A percentile compares a stretch with the other conserved stretches of the same genome.
Conservation (phyloP, 2,888 invertebrate genomes). For the Dryobotodes eremita region DNA sequence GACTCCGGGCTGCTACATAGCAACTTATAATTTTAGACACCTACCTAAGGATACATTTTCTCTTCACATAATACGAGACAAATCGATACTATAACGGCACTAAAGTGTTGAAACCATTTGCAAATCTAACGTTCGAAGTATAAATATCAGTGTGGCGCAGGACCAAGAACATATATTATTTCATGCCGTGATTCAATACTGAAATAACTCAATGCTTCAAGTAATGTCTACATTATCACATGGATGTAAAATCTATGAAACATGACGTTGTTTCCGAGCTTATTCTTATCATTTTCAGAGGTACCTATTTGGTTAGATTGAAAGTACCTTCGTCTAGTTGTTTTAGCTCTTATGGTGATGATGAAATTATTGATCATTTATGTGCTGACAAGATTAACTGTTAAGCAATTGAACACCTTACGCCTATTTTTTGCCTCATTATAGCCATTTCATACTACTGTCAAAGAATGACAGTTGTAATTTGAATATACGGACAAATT, state of each 20-base stretch:
- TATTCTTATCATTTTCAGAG: neutral
- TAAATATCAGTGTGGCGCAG: conserved; percentile 32
- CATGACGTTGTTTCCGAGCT: neutral
- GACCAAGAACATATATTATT: conserved; percentile 30
- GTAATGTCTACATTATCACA: neutral
- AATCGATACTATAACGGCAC: conserved; percentile 32
- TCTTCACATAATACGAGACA: conserved; percentile 20
- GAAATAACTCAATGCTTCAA: conserved; percentile 21
- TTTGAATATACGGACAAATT: neutral
- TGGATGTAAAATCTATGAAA: conserved; percentile 13
- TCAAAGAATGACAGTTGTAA: neutral
- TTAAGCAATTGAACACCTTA: neutral
- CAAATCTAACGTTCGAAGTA: conserved; percentile 19
- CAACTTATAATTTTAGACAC: conserved; percentile 1
- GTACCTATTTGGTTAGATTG: neutral
- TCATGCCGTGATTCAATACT: neutral
- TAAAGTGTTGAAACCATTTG: conserved; percentile 43
- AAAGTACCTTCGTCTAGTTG: neutral
- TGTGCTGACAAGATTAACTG: no score
- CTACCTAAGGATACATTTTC: neutral
- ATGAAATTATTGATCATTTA: neutral
- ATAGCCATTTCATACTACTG: neutral
- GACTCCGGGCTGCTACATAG: no score
- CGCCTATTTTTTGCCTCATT: neutral
- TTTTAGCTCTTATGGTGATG: neutral